Conservation (phyloP, 2,888 invertebrate genomes). For the Oeneis ivallda region DNA sequence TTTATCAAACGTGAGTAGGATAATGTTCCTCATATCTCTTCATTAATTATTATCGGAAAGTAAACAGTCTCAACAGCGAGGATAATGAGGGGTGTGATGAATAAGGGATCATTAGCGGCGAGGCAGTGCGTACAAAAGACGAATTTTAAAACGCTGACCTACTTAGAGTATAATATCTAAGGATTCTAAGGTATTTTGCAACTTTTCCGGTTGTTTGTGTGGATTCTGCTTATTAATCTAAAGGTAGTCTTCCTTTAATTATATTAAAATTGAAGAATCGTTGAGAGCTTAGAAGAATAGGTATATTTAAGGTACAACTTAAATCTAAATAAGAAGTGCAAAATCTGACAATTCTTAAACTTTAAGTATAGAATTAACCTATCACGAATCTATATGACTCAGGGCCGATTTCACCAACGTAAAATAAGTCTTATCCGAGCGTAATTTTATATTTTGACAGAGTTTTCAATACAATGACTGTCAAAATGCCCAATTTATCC, state of each 20-base stretch:
- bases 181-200: constrained; percentile 3
- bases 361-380: no score
- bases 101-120: constrained; percentile 16
- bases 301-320: no score
- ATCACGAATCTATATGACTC: no score
- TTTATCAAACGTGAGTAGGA: no score
- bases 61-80: constrained; percentile 8
- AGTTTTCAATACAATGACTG: no score
- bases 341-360: no score
- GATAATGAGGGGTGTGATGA: constrained; percentile 20
- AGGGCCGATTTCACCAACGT: no score
- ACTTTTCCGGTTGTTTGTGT: neutral
- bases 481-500: no score
- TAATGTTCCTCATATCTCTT: neutral
- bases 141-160: constrained; percentile 19
- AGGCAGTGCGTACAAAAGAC: constrained; percentile 9
- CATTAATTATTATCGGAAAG: constrained; percentile 5
- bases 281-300: no score
- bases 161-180: constrained; percentile 3
- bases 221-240: neutral
- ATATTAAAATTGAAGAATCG: neutral
- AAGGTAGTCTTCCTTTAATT: neutral
- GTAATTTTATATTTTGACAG: no score
- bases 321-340: no score
- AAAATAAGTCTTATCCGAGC: no score